Conservation (phyloP, 2,113 vertebrate genomes). For the Perca fluviatilis region DNA sequence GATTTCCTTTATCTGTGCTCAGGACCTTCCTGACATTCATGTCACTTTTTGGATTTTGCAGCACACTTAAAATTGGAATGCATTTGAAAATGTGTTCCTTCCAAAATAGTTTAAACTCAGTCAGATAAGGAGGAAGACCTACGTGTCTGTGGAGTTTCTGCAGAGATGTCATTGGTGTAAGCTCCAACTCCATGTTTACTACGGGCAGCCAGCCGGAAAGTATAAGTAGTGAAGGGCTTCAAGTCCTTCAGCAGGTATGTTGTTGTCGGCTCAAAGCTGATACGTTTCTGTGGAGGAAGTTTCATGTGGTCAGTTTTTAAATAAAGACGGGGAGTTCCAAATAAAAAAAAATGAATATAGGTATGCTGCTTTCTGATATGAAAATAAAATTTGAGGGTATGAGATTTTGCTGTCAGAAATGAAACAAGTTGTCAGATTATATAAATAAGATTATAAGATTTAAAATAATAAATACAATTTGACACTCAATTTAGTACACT, state of each 20-base stretch:
- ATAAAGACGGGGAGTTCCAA: background rate
- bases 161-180: constrained; percentile 96
- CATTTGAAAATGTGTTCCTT: constrained; percentile 77
- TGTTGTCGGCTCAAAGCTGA: constrained; percentile 93
- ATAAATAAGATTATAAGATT: no score
- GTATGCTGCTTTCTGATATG: background rate
- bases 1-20: constrained; percentile 34
- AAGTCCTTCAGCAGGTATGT: constrained; percentile 95
- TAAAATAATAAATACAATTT: no score
- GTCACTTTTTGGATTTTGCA: constrained; percentile 38
- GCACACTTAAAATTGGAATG: constrained; percentile 50
- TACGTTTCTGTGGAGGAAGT: constrained; percentile 86
- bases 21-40: constrained; percentile 42
- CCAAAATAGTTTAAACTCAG: constrained; percentile 40
- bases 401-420: background rate
- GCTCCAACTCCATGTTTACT: constrained; percentile 96
- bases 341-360: background rate
- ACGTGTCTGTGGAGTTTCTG: constrained; percentile 99
- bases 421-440: background rate
- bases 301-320: constrained; percentile 27
- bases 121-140: constrained; percentile 90
- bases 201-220: constrained; percentile 94
- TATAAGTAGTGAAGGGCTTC: constrained; percentile 96
- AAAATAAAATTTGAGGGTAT: background rate
- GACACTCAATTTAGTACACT: background rate